These are phyloP conservation scores for Drosophila saltans DNA, from an alignment of 1,140 invertebrate species.

Conservation along the genomic window DNA sequence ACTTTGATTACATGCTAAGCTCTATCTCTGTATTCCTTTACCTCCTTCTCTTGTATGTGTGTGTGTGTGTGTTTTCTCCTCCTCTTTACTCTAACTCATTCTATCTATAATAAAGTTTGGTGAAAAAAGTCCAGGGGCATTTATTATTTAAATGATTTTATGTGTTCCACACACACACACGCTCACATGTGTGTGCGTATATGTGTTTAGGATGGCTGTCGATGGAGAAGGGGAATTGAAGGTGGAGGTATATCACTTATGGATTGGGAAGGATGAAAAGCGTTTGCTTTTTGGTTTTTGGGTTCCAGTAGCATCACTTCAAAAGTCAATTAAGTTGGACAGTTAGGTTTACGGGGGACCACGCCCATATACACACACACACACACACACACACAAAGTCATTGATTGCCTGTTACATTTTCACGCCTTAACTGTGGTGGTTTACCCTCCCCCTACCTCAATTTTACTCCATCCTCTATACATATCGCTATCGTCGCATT, in stretches of 20 bases:
- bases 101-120: constrained; percentile 60
- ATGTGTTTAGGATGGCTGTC: constrained; percentile 1
- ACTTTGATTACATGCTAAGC: constrained; percentile 62
- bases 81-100: background rate
- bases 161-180: constrained; percentile 20
- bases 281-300: constrained; percentile 15
- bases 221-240: constrained; percentile 16
- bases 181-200: background rate
- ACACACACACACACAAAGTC: constrained; percentile 2
- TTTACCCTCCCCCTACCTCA: background rate
- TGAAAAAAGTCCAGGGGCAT: constrained; percentile 39
- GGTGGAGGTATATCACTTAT: constrained; percentile 29
- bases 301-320: constrained; percentile 54
- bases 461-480: background rate
- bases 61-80: constrained; percentile 23
- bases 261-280: constrained; percentile 27
- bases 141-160: constrained; percentile 79
- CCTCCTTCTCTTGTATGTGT: background rate
- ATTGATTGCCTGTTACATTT: constrained; percentile 38
- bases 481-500: background rate
- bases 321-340: constrained; percentile 77
- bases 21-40: constrained; percentile 4
- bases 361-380: constrained; percentile 10
- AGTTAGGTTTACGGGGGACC: constrained; percentile 28
- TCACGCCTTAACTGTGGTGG: constrained; percentile 3